Percentiles rank a stretch among this genome's conserved stretches.
Evolutionary conservation across 2,113 vertebrate genomes (phyloP).

Genomic region (Xenotilapia longispinis): DNA sequence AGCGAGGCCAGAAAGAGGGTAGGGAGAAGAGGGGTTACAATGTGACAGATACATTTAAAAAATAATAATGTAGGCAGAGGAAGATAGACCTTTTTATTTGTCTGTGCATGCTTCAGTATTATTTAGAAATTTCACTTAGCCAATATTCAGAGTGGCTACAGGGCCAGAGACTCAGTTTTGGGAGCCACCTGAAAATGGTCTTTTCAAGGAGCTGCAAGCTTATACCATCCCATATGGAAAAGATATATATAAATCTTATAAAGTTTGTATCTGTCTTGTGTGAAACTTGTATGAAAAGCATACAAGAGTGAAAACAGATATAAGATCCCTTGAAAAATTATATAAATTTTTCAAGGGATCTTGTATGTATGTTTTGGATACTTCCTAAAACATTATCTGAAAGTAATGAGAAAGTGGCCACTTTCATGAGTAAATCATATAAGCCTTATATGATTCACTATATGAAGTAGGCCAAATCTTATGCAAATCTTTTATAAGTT

Average conservation of each 20-base stretch:
- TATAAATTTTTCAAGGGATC: not conserved
- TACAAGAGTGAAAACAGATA: not conserved
- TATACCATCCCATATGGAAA: not conserved
- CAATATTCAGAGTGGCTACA: not conserved
- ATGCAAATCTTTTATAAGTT: not conserved
- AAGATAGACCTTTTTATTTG: not conserved
- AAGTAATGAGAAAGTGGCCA: not conserved
- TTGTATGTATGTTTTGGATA: not conserved
- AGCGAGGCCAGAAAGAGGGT: not conserved
- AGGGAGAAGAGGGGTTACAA: not conserved
- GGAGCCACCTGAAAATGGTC: not conserved
- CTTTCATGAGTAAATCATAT: not conserved
- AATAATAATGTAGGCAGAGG: not conserved
- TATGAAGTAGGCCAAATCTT: not conserved
- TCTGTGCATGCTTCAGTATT: not conserved
- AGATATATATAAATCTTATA: not conserved
- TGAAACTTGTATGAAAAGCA: not conserved
- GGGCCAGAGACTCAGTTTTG: not conserved
- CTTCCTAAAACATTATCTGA: accelerated
- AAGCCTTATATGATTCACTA: not conserved
- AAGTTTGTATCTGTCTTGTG: not conserved
- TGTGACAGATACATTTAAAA: not conserved
- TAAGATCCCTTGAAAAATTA: not conserved
- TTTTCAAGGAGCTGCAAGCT: not conserved
- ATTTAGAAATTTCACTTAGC: not conserved